Evolutionary conservation across 2,888 invertebrate genomes (phyloP).

Genomic region (Himalopsyche anomala): DNA sequence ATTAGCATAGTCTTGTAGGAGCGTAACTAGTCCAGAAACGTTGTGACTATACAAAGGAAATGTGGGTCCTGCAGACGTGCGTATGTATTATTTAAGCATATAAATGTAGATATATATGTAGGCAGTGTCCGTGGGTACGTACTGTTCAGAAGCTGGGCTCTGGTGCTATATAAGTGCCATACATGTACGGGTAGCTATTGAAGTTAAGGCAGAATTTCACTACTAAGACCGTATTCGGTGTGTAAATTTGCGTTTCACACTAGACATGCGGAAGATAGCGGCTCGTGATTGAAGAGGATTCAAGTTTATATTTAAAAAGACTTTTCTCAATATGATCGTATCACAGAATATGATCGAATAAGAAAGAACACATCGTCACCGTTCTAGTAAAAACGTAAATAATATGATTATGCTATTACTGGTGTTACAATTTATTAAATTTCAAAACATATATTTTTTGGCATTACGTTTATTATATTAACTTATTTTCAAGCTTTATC

Average conservation of each 20-base stretch:
- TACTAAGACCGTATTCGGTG: constrained; percentile 58
- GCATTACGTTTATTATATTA: too few species aligned
- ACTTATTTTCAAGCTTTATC: too few species aligned
- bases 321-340: not conserved
- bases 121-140: constrained; percentile 48
- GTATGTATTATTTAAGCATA: constrained; percentile 34
- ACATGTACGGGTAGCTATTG: constrained; percentile 56
- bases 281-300: constrained; percentile 32
- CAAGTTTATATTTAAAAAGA: not conserved
- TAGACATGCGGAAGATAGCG: constrained; percentile 50
- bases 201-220: constrained; percentile 56
- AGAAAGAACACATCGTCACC: too few species aligned
- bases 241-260: constrained; percentile 61
- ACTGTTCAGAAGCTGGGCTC: not conserved
- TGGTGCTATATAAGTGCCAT: constrained; percentile 41
- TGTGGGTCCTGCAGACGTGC: constrained; percentile 38
- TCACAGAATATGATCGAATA: too few species aligned
- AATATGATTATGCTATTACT: too few species aligned
- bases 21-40: constrained; percentile 55
- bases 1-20: constrained; percentile 67
- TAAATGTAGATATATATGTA: not conserved
- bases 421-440: too few species aligned
- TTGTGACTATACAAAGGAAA: constrained; percentile 41
- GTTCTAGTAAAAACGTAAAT: too few species aligned
- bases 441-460: too few species aligned